Percentiles rank a stretch among this genome's conserved stretches.
Conservation (phyloP, 1,140 invertebrate species). For the Leptestheria dahalacensis region DNA sequence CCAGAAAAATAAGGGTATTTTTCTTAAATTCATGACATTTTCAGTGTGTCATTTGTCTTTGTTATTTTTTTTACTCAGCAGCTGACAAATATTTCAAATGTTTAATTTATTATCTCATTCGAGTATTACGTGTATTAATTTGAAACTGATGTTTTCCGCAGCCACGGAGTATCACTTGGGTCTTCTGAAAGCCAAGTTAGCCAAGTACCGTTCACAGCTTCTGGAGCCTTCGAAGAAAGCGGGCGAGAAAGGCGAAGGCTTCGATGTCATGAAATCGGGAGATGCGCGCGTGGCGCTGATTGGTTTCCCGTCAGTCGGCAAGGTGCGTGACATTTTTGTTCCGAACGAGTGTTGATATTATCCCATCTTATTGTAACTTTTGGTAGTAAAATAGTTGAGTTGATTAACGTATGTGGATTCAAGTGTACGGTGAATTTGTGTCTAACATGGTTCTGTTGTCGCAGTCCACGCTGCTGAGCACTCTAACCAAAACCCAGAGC, state of each 20-base stretch:
- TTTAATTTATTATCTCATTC: not conserved
- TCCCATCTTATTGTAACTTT: no score
- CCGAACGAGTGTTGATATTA: not conserved
- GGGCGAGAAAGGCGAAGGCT: conserved; percentile 95
- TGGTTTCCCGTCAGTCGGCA: conserved; percentile 92
- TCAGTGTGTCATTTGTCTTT: not conserved
- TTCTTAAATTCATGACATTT: no score
- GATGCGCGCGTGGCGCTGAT: conserved; percentile 97
- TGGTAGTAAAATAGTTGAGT: no score
- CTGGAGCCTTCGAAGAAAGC: conserved; percentile 84
- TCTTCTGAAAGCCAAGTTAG: conserved; percentile 93
- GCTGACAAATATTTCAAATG: no score
- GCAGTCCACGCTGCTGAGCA: conserved; percentile 84
- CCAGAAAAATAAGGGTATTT: conserved; percentile 99
- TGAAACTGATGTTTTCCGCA: conserved; percentile 30
- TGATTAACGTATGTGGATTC: no score
- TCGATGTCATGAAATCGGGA: conserved; percentile 98
- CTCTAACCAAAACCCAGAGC: conserved; percentile 84
- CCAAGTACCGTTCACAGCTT: conserved; percentile 90
- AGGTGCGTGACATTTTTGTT: conserved; percentile 35
- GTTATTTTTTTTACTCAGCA: not conserved
- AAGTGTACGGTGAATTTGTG: not conserved
- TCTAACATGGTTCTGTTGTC: conserved; percentile 17
- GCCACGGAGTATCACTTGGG: conserved; percentile 99
- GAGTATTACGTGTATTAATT: not conserved